A percentile compares a stretch with the other conserved stretches of the same genome.
Conservation (phyloP, 2,888 invertebrate genomes). For the Drosophila affinis region DNA sequence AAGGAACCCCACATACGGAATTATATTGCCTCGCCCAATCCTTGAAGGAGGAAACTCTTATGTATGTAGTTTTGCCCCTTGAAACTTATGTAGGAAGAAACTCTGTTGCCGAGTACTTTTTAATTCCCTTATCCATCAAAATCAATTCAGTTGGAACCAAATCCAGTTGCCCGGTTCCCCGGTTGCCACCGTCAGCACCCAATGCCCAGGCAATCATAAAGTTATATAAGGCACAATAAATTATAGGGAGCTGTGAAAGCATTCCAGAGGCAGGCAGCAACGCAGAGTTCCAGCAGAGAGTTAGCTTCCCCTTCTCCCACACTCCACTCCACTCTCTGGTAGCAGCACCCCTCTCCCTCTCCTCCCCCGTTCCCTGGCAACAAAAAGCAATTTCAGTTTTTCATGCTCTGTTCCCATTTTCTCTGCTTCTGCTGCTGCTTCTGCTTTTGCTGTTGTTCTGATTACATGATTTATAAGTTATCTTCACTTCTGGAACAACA, state of each 20-base stretch:
- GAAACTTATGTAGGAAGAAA: not conserved
- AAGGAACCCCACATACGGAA: too few relatives aligned
- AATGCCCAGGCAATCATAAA: constrained; percentile 63
- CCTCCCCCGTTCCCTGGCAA: constrained; percentile 10
- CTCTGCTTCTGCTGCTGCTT: constrained; percentile 33
- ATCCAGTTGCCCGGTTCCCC: not conserved
- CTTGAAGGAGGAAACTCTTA: not conserved
- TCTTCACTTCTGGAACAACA: constrained; percentile 67
- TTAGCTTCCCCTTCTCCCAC: constrained; percentile 46
- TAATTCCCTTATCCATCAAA: constrained; percentile 33
- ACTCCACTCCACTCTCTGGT: not conserved
- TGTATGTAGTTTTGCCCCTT: too few relatives aligned
- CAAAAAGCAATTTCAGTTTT: constrained; percentile 76
- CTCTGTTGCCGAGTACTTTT: constrained; percentile 8
- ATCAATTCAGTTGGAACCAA: constrained; percentile 26
- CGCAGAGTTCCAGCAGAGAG: constrained; percentile 41
- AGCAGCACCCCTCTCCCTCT: constrained; percentile 19
- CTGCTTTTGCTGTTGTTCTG: constrained; percentile 49
- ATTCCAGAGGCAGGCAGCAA: constrained; percentile 3
- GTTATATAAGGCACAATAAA: constrained; percentile 78
- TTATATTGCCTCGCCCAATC: too few relatives aligned
- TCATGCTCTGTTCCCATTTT: constrained; percentile 52
- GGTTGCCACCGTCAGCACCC: constrained; percentile 4
- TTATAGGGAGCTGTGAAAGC: constrained; percentile 51
- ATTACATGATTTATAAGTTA: constrained; percentile 78